Evolutionary conservation across 2,113 vertebrate species (phyloP).

Genomic region (Numida meleagris): DNA sequence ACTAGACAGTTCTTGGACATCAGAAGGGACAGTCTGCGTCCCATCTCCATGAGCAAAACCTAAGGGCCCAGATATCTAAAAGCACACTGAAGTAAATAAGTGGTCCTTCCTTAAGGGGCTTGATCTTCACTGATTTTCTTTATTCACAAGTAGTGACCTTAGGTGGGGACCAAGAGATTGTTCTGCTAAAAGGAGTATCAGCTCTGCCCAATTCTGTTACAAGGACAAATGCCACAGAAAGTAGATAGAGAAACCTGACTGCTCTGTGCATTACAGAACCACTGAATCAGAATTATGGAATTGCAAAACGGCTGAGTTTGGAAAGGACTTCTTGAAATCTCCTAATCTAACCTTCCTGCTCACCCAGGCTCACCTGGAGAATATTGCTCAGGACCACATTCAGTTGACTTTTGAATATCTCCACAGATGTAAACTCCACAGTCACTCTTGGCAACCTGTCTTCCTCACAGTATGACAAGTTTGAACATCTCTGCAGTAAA

Average conservation of each 20-base stretch:
- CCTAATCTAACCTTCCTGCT: background rate
- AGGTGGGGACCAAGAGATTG: background rate
- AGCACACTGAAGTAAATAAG: background rate
- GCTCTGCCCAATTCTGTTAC: background rate
- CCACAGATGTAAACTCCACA: background rate
- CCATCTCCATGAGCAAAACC: background rate
- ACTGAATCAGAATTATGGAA: background rate
- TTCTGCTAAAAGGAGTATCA: background rate
- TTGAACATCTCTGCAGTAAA: background rate
- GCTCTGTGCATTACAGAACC: background rate
- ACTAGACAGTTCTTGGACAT: background rate
- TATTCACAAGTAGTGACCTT: background rate
- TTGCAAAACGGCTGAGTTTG: background rate
- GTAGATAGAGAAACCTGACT: background rate
- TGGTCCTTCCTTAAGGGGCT: background rate
- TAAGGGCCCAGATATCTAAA: background rate
- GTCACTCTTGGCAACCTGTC: background rate
- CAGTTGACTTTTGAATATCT: background rate
- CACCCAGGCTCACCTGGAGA: background rate
- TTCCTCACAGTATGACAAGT: too few species aligned
- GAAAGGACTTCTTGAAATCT: background rate
- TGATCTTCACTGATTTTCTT: background rate
- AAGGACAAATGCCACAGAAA: background rate
- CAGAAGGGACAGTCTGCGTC: background rate
- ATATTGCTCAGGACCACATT: background rate